phyloP scores from a whole-genome alignment of 64 coral and sea anemone species.

The Astreopora myriophthalma region DNA sequence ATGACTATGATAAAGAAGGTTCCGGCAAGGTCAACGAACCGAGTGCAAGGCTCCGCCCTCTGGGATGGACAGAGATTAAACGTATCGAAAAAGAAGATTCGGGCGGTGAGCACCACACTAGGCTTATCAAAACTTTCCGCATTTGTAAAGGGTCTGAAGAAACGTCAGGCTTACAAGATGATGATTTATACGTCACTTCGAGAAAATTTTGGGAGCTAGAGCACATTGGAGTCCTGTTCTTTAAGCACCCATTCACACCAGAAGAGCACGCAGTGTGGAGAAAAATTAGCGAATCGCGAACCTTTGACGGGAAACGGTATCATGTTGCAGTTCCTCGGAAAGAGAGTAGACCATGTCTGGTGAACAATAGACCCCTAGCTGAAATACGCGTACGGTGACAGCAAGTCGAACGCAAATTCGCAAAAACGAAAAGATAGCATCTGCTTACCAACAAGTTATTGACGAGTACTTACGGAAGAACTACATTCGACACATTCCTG shows the following conservation, averaged over 20 bases:
- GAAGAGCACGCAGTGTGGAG: neutral
- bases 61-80: neutral
- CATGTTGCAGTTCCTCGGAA: neutral
- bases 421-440: neutral
- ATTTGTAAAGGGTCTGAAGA: too few relatives aligned
- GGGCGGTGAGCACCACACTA: too few relatives aligned
- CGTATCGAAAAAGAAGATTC: too few relatives aligned
- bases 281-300: neutral
- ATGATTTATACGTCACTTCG: too few relatives aligned
- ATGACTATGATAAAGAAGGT: too few relatives aligned
- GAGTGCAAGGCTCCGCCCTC: neutral
- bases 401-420: neutral
- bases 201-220: neutral
- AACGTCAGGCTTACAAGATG: too few relatives aligned
- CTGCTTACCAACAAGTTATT: neutral
- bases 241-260: neutral
- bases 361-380: neutral
- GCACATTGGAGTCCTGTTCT: neutral
- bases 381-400: neutral
- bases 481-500: neutral
- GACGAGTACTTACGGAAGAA: neutral
- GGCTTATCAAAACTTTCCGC: too few relatives aligned
- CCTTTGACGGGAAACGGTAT: neutral
- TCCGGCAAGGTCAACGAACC: neutral
- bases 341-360: neutral